Conservation (phyloP, 2,113 vertebrate genomes). For the Tetrax tetrax region DNA sequence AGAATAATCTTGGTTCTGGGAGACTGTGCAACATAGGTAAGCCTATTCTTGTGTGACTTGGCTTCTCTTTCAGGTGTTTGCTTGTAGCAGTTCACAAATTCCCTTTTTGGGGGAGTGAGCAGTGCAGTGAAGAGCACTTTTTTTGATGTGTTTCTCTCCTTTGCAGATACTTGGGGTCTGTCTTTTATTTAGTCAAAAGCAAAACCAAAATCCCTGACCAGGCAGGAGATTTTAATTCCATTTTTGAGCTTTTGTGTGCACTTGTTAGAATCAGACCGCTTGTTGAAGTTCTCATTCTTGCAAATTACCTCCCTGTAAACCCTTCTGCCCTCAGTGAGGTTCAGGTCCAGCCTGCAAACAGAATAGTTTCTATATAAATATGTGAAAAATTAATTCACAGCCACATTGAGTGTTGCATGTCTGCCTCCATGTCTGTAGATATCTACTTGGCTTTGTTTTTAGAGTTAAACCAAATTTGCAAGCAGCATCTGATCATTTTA, state of each 20-base stretch:
- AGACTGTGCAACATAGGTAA: neutral
- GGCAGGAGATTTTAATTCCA: neutral
- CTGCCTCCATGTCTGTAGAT: fast-evolving
- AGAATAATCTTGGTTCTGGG: neutral
- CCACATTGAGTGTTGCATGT: fast-evolving
- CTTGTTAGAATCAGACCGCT: neutral
- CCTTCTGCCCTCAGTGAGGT: neutral
- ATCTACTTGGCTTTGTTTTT: neutral
- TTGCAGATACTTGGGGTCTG: neutral
- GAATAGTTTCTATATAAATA: neutral
- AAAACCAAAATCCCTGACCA: neutral
- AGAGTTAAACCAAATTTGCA: neutral
- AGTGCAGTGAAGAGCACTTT: neutral
- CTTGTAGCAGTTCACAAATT: neutral
- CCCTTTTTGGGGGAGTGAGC: neutral
- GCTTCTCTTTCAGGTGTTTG: neutral
- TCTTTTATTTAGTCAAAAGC: neutral
- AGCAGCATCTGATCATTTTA: neutral
- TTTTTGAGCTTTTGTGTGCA: neutral
- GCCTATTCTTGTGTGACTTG: neutral
- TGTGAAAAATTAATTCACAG: neutral
- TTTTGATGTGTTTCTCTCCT: neutral
- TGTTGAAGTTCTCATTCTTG: neutral
- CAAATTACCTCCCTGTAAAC: neutral
- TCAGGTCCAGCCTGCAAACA: neutral